Conservation (phyloP, 2,888 invertebrate species). For the Tinea trinotella region DNA sequence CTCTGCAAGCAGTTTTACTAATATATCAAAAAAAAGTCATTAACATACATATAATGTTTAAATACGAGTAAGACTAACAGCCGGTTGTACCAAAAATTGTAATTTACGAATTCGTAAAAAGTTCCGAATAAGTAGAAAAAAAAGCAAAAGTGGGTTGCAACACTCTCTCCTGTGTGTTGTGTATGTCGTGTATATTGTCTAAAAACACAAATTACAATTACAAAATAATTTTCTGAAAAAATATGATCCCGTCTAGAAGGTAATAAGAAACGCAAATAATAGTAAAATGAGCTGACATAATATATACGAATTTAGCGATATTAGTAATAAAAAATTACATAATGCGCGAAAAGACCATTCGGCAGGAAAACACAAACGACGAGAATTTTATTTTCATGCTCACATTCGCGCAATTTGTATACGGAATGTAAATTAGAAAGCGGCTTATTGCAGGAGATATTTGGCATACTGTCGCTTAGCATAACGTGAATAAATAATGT, state of each 20-base stretch:
- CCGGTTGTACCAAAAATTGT: too few species aligned
- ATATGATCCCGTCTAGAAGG: not conserved
- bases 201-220: too few species aligned
- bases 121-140: too few species aligned
- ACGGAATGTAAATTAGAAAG: slow-evolving; percentile 69
- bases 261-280: not conserved
- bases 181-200: too few species aligned
- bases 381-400: slow-evolving; percentile 66
- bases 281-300: not conserved
- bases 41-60: too few species aligned
- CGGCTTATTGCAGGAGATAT: slow-evolving; percentile 61
- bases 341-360: slow-evolving; percentile 57
- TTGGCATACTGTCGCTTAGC: slow-evolving; percentile 46
- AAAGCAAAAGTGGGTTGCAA: too few species aligned
- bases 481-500: not conserved
- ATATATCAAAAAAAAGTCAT: too few species aligned
- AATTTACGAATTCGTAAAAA: too few species aligned
- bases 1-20: too few species aligned
- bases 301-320: slow-evolving; percentile 49
- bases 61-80: too few species aligned
- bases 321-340: slow-evolving; percentile 62
- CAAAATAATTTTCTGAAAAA: too few species aligned
- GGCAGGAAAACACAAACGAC: slow-evolving; percentile 59
- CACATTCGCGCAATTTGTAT: slow-evolving; percentile 68
- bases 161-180: too few species aligned